Conservation (phyloP, 2,797 vertebrate species). For the Diplodus sargus region DNA sequence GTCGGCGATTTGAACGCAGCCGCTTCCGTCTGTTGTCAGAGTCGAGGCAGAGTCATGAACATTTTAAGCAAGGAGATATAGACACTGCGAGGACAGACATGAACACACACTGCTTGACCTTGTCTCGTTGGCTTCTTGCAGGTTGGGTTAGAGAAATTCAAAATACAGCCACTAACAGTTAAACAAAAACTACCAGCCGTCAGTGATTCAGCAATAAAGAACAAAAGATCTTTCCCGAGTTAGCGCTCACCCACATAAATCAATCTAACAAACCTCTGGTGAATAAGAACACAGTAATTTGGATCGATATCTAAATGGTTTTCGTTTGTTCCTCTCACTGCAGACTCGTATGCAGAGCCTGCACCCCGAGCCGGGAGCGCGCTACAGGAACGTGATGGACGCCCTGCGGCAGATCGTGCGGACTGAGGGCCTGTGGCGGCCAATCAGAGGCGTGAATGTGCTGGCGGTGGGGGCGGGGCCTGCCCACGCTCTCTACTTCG, state of each 20-base stretch:
- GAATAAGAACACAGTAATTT: not conserved
- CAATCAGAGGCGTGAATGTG: slow-evolving; percentile 94
- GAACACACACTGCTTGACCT: not conserved
- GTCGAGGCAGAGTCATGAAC: not conserved
- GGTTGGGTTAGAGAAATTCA: too few relatives aligned
- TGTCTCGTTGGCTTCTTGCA: too few relatives aligned
- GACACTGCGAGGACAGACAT: not conserved
- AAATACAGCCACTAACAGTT: too few relatives aligned
- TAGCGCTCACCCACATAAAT: too few relatives aligned
- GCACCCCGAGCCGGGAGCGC: slow-evolving; percentile 92
- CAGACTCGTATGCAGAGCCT: slow-evolving; percentile 98
- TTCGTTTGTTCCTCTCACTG: fast-evolving
- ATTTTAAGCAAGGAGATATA: not conserved
- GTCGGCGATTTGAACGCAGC: not conserved
- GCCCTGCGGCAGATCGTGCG: slow-evolving; percentile 93
- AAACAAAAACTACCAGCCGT: too few relatives aligned
- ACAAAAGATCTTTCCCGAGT: too few relatives aligned
- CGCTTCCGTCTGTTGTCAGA: not conserved
- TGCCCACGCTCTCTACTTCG: slow-evolving; percentile 96
- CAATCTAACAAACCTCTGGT: too few relatives aligned
- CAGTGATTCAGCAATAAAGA: too few relatives aligned
- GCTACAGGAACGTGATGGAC: slow-evolving; percentile 95
- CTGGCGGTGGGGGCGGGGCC: slow-evolving; percentile 95
- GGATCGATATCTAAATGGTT: too few relatives aligned
- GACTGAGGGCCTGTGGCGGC: slow-evolving; percentile 94